phyloP scores from a whole-genome alignment of 53 echinoderm and acorn worm species.

The Holothuria leucospilota region DNA sequence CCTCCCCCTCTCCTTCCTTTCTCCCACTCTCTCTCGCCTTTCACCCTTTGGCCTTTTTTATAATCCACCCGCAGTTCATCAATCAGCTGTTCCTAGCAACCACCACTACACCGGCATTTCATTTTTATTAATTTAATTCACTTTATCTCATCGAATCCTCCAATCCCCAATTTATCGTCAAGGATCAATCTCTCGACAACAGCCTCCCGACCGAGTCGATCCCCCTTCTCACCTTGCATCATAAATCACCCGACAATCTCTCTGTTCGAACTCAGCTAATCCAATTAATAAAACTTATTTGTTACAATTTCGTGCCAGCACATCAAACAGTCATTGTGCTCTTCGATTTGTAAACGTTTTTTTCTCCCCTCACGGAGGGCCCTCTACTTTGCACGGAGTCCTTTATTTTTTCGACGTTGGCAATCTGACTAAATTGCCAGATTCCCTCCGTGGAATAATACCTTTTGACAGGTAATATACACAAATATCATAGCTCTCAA shows the following conservation, averaged over 20 bases:
- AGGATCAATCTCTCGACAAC: conserved; percentile 31
- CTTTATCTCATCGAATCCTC: conserved; percentile 47
- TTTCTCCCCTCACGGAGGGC: conserved; percentile 23
- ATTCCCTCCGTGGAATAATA: conserved; percentile 57
- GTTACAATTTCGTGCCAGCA: conserved; percentile 42
- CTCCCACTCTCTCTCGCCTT: neutral
- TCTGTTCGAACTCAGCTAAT: conserved; percentile 48
- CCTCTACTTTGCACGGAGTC: conserved; percentile 33
- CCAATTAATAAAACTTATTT: conserved; percentile 55
- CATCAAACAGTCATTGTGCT: conserved; percentile 47
- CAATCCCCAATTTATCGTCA: conserved; percentile 54
- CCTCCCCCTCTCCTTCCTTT: neutral
- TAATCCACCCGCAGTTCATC: conserved; percentile 18
- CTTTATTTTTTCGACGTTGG: conserved; percentile 37
- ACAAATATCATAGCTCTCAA: conserved; percentile 57
- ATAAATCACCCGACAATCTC: conserved; percentile 48
- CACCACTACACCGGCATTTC: conserved; percentile 35
- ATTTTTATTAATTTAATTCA: conserved; percentile 56
- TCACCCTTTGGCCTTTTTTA: no score
- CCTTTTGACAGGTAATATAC: conserved; percentile 57
- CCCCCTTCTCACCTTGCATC: conserved; percentile 26
- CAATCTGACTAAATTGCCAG: conserved; percentile 51
- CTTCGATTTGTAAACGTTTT: conserved; percentile 53
- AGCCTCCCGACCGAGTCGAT: conserved; percentile 1
- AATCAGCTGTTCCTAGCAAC: conserved; percentile 15